phyloP scores from a whole-genome alignment of 2,888 invertebrate genomes.

The Drosophila limbata region DNA sequence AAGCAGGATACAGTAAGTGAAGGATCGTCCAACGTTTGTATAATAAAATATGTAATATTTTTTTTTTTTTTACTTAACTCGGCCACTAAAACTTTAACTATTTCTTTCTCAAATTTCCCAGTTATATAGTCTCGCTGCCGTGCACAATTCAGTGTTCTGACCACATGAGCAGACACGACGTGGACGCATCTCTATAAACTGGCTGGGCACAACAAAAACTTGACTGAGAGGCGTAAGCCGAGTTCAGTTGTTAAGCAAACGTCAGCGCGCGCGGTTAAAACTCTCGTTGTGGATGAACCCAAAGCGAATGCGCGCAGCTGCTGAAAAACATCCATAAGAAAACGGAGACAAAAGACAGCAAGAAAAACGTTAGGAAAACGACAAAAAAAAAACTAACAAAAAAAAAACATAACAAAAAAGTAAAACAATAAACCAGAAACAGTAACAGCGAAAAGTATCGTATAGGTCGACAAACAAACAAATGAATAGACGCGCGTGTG shows the following conservation, averaged over 20 bases:
- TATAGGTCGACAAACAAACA: slow-evolving; percentile 47
- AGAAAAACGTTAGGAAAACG: slow-evolving; percentile 22
- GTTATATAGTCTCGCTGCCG: no score
- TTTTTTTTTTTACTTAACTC: no score
- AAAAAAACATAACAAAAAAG: slow-evolving; percentile 12
- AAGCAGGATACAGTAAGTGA: no score
- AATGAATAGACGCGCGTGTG: slow-evolving; percentile 16
- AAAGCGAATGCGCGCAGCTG: slow-evolving; percentile 40
- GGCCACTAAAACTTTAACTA: no score
- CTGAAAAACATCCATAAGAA: slow-evolving; percentile 12
- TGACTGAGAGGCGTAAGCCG: slow-evolving; percentile 40
- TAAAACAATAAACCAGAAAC: slow-evolving; percentile 44
- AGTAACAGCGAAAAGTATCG: slow-evolving; percentile 26
- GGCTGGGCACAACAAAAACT: slow-evolving; percentile 13
- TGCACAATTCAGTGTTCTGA: not conserved
- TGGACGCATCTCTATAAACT: slow-evolving; percentile 35
- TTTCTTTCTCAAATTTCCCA: no score
- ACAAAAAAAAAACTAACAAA: slow-evolving; percentile 2
- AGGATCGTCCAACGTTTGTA: no score
- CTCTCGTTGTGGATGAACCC: slow-evolving; percentile 27
- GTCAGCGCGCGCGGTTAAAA: slow-evolving; percentile 66
- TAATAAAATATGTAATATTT: no score
- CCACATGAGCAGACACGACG: slow-evolving; percentile 16
- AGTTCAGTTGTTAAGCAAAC: slow-evolving; percentile 71
- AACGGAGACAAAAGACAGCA: slow-evolving; percentile 19